A percentile compares a stretch with the other conserved stretches of the same genome.
These are phyloP conservation scores for Bradysia coprophila DNA, from an alignment of 1,140 invertebrate genomes.

Conservation along the genomic window DNA sequence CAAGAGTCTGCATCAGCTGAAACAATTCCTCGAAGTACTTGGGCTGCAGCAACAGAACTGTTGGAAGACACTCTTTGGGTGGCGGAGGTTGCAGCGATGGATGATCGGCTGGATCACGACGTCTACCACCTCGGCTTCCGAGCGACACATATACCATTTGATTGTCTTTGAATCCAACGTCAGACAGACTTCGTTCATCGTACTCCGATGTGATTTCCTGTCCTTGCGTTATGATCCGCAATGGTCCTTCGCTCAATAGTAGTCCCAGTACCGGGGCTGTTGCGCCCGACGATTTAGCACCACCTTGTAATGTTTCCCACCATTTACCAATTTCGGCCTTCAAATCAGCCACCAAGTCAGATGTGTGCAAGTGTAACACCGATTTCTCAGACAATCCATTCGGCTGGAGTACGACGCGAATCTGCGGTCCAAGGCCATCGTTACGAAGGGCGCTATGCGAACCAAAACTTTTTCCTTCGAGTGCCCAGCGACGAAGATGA, in stretches of 20 bases:
- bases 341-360: slow-evolving; percentile 75
- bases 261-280: slow-evolving; percentile 30
- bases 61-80: slow-evolving; percentile 63
- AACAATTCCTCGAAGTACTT: slow-evolving; percentile 83
- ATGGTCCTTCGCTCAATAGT: slow-evolving; percentile 56
- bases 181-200: slow-evolving; percentile 74
- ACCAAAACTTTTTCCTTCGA: slow-evolving; percentile 58
- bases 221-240: slow-evolving; percentile 83
- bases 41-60: slow-evolving; percentile 61
- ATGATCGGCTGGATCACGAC: slow-evolving; percentile 49
- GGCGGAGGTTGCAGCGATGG: slow-evolving; percentile 62
- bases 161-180: slow-evolving; percentile 83
- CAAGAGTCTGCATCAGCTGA: slow-evolving; percentile 72
- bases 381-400: slow-evolving; percentile 66
- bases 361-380: slow-evolving; percentile 50
- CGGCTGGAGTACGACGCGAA: slow-evolving; percentile 67
- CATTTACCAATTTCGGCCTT: slow-evolving; percentile 85
- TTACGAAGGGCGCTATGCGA: slow-evolving; percentile 44
- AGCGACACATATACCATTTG: slow-evolving; percentile 77
- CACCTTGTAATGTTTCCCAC: slow-evolving; percentile 26
- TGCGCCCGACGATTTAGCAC: slow-evolving; percentile 9
- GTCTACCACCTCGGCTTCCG: slow-evolving; percentile 54
- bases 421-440: slow-evolving; percentile 25
- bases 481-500: slow-evolving; percentile 65
- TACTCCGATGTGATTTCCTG: slow-evolving; percentile 86